phyloP scores from a whole-genome alignment of 2,888 invertebrate species.

The Leptopilina myrica region DNA sequence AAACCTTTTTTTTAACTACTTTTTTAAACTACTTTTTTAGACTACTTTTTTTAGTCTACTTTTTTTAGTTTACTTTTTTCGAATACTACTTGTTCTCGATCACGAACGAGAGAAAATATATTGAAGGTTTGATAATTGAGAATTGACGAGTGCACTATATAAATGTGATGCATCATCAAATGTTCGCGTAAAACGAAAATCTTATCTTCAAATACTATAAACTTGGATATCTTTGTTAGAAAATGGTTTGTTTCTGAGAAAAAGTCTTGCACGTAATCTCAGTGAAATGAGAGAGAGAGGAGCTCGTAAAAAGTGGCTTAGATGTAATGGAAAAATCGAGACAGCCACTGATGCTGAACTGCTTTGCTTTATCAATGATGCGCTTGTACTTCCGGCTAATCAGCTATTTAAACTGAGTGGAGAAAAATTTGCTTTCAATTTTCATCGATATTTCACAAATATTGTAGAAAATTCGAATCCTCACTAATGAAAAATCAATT shows the following conservation, averaged over 20 bases:
- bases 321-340: conserved; percentile 8
- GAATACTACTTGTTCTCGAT: no score
- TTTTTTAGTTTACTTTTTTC: no score
- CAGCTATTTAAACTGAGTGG: no score
- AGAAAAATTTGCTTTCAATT: no score
- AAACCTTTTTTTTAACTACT: no score
- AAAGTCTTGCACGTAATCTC: conserved; percentile 23
- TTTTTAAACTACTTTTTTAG: no score
- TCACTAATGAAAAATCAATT: no score
- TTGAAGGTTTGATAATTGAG: not conserved
- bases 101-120: not conserved
- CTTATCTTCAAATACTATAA: conserved; percentile 23
- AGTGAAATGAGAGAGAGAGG: not conserved
- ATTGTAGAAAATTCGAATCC: no score
- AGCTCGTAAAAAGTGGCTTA: conserved; percentile 14
- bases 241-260: conserved; percentile 17
- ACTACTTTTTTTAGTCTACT: no score
- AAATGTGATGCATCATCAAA: conserved; percentile 11
- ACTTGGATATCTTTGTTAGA: conserved; percentile 14
- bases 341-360: not conserved
- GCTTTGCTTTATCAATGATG: not conserved
- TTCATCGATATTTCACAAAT: no score
- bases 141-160: not conserved
- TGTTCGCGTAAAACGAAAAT: not conserved
- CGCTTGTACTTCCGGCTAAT: not conserved